Base-by-base conservation (phyloP, 2,888 invertebrate genomes). In the Drosophila vallismaia region DNA sequence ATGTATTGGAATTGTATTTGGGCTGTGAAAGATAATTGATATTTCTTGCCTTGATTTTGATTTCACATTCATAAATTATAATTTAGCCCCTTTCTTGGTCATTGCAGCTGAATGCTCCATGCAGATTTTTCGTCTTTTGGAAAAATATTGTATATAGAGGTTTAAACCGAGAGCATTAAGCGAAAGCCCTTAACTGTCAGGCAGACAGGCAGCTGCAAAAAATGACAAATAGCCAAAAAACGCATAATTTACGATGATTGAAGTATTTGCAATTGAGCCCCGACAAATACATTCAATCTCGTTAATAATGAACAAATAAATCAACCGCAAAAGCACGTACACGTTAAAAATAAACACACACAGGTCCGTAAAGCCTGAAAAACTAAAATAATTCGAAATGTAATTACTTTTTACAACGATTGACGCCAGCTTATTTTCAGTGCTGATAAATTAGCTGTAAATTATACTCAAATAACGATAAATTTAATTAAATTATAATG, bases 261-360 rank as follows among this genome's bases (percentile, higher is more conserved):
- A 86, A 88, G 58, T 79, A 67, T 88, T 83, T 82, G 82, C 84
- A 38, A 58, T 36, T 71, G 82, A 83, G 82, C 82, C 82, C 82
- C 86, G 56, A 79, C 88, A 83, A 83, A 88, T 83, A 67, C 67
- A 83, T 79, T 77, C 86, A 75, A 85, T 82, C 69, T 50, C 40
- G 49, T 72, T 64, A 72, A 64, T 73, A 56, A 71, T 68, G 24
- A 63, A 54, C 28, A 48, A 8, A 63, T 33, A 38, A 69, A 68
- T 46, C 33, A 52, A 40, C 52, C 45, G 28, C 38, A 44, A 33
- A 48, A 64, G 28, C 55, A 51, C 54, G 28, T 67, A 51, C 54
- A 63, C 38, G 28, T 38, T 36, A 51, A 67, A 38, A 53, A 55
- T 42, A 38, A 40, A 40, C 38, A 62, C 26, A 45, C 28, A 19